Evolutionary conservation across 1,140 invertebrate genomes (phyloP).

Genomic region (Copidosoma floridanum): DNA sequence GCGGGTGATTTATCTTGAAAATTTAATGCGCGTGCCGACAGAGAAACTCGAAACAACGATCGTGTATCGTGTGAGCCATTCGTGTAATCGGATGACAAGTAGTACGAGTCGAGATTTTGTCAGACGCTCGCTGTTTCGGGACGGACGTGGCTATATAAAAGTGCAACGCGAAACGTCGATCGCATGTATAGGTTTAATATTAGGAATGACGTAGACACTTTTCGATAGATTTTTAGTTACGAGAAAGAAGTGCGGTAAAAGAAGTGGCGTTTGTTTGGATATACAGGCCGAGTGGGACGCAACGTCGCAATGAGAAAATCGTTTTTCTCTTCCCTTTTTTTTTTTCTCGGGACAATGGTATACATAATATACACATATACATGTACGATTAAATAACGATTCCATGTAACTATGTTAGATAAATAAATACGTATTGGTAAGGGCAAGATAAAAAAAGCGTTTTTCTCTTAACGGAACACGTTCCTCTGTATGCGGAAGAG

Average conservation of each 20-base stretch:
- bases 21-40: no score
- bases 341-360: no score
- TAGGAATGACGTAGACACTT: constrained; percentile 2
- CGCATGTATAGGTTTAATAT: constrained; percentile 1
- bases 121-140: not conserved
- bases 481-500: constrained; percentile 6
- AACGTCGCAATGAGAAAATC: no score
- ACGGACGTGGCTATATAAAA: no score
- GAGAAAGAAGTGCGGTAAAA: no score
- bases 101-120: not conserved
- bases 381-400: no score
- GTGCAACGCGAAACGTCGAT: constrained; percentile 2
- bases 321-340: no score
- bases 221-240: constrained; percentile 8
- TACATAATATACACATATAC: not conserved
- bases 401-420: no score
- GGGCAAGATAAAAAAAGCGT: not conserved
- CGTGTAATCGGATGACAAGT: not conserved
- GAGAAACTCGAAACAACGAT: constrained; percentile 16
- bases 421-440: not conserved
- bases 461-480: constrained; percentile 17
- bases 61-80: not conserved
- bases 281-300: no score
- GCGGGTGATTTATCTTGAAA: no score
- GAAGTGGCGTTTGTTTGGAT: no score